Base-by-base conservation (phyloP, 2,113 vertebrate species). In the Pleuronectes platessa region DNA sequence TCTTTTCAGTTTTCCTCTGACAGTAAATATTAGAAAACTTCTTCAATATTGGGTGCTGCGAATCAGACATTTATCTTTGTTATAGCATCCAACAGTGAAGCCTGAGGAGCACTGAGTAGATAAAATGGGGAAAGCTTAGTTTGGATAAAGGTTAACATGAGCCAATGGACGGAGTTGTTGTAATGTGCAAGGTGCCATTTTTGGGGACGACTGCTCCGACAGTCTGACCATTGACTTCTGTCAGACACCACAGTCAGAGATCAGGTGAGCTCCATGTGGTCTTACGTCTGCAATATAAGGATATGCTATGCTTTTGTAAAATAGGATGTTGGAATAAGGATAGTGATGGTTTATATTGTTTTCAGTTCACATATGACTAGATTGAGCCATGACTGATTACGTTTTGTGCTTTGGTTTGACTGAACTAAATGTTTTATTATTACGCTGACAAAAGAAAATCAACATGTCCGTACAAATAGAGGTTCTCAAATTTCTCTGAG, bases 191-290 rank as follows among this genome's bases (percentile, higher is more conserved):
- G 51, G 26, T 58, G 70, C 49, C 69, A 82, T 86, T 85, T 51
- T 73, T 53, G 81, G 47, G 6, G 78, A 82, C 64, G 82, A 59
- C 76, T 75, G 69, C 67, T 82, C 66, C 4, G 21, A 79, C 78
- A 81, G 27, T 65, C 23, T 83, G 72, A 75, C 63, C 47, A 10
- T 24, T 64, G 85, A 84, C 56, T 42, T 63, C 3, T 80, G 59
- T 70, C 59, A 24, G 5, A 81, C 85, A n/a, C 59, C 64, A 0
- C 14, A 77, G 10, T 73, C 76, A 68, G 70, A 87, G 31, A 71
- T 61, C 37, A 84, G 85, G 81, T 86, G 74, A 86, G 81, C 71
- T 70, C 51, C 27, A 14, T 13, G 40, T 66, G 56, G 15, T 51
- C 47, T 51, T 18, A 15, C 5, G 4, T 20, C 47, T 51, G 15